Percentiles rank a stretch among this genome's conserved stretches.
Conservation (phyloP, 2,113 vertebrate genomes). For the Oenanthe melanoleuca region DNA sequence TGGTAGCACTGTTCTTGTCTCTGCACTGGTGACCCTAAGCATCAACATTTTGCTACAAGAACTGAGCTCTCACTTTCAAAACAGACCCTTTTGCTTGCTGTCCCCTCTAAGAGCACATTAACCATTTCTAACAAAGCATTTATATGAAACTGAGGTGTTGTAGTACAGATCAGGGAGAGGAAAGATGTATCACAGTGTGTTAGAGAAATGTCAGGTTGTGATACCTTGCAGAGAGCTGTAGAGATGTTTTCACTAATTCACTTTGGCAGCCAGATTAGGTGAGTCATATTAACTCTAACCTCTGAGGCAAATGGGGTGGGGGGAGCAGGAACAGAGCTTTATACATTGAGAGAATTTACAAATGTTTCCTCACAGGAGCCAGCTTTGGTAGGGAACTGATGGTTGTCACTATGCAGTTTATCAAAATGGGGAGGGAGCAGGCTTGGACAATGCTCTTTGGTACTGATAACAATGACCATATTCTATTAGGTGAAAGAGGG, state of each 20-base stretch:
- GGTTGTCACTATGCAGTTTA: background rate
- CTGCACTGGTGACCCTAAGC: background rate
- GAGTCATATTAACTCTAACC: slow-evolving; percentile 52
- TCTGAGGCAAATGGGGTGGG: background rate
- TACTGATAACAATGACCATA: background rate
- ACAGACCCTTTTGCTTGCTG: background rate
- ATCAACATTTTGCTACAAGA: slow-evolving; percentile 1
- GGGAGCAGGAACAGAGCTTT: background rate
- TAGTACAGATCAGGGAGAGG: background rate
- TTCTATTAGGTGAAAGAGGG: background rate
- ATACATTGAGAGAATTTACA: background rate
- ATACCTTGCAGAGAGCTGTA: slow-evolving; percentile 15
- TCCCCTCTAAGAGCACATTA: background rate
- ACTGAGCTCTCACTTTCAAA: background rate
- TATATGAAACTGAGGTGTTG: slow-evolving; percentile 15
- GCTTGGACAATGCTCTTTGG: background rate
- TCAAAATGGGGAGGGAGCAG: background rate
- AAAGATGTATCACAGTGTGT: slow-evolving; percentile 21
- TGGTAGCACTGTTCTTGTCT: background rate
- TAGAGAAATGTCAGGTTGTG: slow-evolving; percentile 56
- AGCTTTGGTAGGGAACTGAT: slow-evolving; percentile 22
- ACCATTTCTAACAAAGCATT: slow-evolving; percentile 30
- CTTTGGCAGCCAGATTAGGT: slow-evolving; percentile 49
- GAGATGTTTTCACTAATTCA: slow-evolving; percentile 64
- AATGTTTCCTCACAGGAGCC: background rate